Base-by-base conservation (phyloP, 2,113 vertebrate species). In the Calonectris borealis region DNA sequence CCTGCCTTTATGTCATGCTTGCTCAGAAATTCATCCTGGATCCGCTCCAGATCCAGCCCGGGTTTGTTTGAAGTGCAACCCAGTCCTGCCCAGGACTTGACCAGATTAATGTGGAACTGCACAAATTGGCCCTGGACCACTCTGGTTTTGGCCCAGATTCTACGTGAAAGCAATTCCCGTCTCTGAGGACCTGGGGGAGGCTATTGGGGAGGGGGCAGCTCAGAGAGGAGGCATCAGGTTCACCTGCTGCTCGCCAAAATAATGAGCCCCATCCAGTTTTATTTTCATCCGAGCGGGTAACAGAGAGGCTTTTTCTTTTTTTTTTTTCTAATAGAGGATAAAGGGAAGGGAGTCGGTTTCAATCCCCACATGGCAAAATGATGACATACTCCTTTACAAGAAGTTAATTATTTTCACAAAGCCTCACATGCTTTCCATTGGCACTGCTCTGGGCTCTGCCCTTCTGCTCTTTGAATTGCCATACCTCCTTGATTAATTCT, bases 271-370 rank as follows among this genome's bases (percentile, higher is more conserved):
- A 36, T 34, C n/a, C 78, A 46, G 55, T 10, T 65, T 44, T 81
- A 16, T 55, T 36, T 46, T 44, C 66, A 70, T 36, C 52, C 0
- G 1, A 34, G 7, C 0, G 3, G 40, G 26, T 42, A 40, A n/a
- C 29, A n/a, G 46, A n/a, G 29, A 52, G 18, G 13, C 3, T 51
- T 62, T 76, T 34, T 26, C 24, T 11, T 34, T 5, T 13, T 12
- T 11, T 54, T 22, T 19, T 48, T 48, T 13, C 46, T 65, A 5
- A 9, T 11, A 16, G n/a, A n/a, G 32, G 27, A 54, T 52, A 25
- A 83, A 78, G 10, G 26, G 44, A 73, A 36, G 24, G 42, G 64
- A 66, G 22, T 32, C 3, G 0, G 4, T 48, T 90, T 77, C 54
- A 42, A 62, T 12, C 31, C 66, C 72, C 48, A 17, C 32, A 34